Evolutionary conservation across 2,797 vertebrate genomes (phyloP).

Genomic region (Spheniscus humboldti): DNA sequence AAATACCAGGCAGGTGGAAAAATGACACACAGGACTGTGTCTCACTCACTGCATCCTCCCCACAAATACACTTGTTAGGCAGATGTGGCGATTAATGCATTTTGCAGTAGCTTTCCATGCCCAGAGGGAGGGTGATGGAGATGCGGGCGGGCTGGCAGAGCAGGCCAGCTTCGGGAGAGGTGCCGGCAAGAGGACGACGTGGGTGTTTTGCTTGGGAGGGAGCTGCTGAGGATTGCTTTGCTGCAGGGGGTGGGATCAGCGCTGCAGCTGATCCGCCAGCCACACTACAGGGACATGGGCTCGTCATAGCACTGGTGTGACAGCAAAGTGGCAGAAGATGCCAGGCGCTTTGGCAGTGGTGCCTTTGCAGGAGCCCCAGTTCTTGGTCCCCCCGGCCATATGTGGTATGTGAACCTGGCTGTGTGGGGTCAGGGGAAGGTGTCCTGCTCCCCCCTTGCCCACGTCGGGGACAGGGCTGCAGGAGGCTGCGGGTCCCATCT

Average conservation of each 20-base stretch:
- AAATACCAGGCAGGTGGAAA: conserved; percentile 1
- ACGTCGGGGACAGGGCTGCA: fast-evolving
- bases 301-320: fast-evolving
- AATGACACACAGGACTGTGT: not conserved
- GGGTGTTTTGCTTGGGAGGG: not conserved
- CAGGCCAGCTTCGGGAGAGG: not conserved
- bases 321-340: not conserved
- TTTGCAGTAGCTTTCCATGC: not conserved
- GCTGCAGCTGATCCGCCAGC: not conserved
- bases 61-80: not conserved
- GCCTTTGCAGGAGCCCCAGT: not conserved
- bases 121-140: not conserved
- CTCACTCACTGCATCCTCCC: not conserved
- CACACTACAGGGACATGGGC: not conserved
- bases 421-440: not conserved
- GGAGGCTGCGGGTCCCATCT: not conserved
- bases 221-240: not conserved
- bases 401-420: not conserved
- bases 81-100: not conserved
- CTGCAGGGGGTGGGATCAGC: not conserved
- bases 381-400: not conserved
- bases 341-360: not conserved
- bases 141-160: not conserved
- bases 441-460: not conserved
- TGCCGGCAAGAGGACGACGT: fast-evolving